Base-by-base conservation (phyloP, 2,888 invertebrate species). In the Pristionchus mayeri region DNA sequence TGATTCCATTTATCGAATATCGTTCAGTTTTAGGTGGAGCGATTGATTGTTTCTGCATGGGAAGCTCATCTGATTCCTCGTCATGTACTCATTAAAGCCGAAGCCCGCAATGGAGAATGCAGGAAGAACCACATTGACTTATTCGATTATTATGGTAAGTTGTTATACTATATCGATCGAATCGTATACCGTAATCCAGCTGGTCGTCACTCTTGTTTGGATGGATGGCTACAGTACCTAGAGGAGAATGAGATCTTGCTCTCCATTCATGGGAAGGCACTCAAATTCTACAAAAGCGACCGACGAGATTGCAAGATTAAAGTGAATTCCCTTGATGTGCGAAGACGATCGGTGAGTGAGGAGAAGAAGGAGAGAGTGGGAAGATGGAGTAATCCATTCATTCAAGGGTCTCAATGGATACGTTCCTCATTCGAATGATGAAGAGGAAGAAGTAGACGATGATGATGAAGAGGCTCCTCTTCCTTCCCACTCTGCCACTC, bases 191-290 rank as follows among this genome's bases (percentile, higher is more conserved):
- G 18, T 67, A 37, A 85, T 91, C 76, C 80, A 91, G 91, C 91
- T 52, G 92, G 92, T 27, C 88, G 90, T 44, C 87, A 88, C n/a
- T 85, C 88, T 84, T 85, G 91, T 18, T 90, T 89, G 30, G 90
- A 92, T 50, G 92, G 92, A 24, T 92, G 91, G 91, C 87, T 92
- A 24, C 87, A 89, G 57, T 87, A 89, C 60, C 87, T 87, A 13
- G 91, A 90, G 24, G 90, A 91, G 84, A 89, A 91, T 85, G 89
- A 90, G 75, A 90, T 92, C 18, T 85, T 90, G 21, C 85, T 92
- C 11, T 85, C 89, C 40, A 84, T 92, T 75, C 90, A 91, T 63
- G 92, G 92, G 54, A 88, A 88, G 48, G 91, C 92, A 7, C 82
- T 92, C 67, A 91, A 91, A 81, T 92, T 91, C 86, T 92, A 90